These are phyloP conservation scores for Serripes groenlandicus DNA, from an alignment of 2,888 invertebrate species.

Conservation along the genomic window DNA sequence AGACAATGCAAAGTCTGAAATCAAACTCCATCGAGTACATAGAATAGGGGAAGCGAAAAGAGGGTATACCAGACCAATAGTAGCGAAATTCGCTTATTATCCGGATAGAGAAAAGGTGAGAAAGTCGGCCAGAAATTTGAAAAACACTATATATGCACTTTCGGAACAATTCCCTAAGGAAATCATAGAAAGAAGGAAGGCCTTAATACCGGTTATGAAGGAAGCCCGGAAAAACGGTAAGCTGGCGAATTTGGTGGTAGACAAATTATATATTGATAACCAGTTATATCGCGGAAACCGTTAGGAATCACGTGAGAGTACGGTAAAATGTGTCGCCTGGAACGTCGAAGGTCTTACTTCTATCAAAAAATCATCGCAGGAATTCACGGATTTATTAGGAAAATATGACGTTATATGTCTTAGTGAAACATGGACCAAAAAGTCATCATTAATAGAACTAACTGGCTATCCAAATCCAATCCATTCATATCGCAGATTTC, in stretches of 20 bases:
- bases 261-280: conserved; percentile 30
- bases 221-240: conserved; percentile 18
- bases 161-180: conserved; percentile 49
- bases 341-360: conserved; percentile 24
- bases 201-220: conserved; percentile 42
- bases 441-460: not conserved
- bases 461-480: not conserved
- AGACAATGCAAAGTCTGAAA: conserved; percentile 13
- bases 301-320: conserved; percentile 19
- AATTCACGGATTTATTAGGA: not conserved
- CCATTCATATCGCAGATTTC: not conserved
- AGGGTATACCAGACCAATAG: conserved; percentile 46
- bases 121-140: conserved; percentile 41
- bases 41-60: conserved; percentile 15
- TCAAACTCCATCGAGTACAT: conserved; percentile 43
- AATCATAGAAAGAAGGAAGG: conserved; percentile 32
- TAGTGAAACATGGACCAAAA: conserved; percentile 3
- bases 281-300: conserved; percentile 6
- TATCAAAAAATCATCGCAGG: not conserved
- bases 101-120: conserved; percentile 43
- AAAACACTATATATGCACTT: conserved; percentile 25
- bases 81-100: conserved; percentile 50
- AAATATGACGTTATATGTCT: conserved; percentile 3
- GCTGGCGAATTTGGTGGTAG: conserved; percentile 7
- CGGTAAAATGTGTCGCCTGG: conserved; percentile 11